These are phyloP conservation scores for Heloderma charlesbogerti DNA, from an alignment of 2,113 vertebrate species.

Conservation along the genomic window DNA sequence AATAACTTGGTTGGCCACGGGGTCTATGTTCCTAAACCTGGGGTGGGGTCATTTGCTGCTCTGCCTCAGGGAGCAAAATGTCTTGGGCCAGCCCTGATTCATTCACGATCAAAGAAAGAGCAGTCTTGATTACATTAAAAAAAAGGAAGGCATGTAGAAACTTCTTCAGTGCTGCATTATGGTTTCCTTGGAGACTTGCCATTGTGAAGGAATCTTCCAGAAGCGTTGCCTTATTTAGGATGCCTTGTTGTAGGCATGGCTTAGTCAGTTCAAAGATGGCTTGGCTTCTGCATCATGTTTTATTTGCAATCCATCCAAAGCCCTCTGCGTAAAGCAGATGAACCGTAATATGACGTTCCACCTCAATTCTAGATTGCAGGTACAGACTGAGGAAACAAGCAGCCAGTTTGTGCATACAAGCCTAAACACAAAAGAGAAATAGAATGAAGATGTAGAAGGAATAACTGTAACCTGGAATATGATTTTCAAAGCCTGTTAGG, in stretches of 20 bases:
- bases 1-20: neutral
- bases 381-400: neutral
- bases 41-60: neutral
- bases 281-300: neutral
- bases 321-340: neutral
- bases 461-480: neutral
- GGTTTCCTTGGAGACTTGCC: neutral
- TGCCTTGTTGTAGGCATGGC: neutral
- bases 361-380: neutral
- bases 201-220: neutral
- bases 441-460: neutral
- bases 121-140: neutral
- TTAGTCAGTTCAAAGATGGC: too few relatives aligned
- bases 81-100: neutral
- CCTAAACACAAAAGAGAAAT: neutral
- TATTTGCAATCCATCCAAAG: neutral
- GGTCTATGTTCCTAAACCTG: neutral
- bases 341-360: neutral
- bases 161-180: neutral
- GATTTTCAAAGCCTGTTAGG: neutral
- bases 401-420: neutral
- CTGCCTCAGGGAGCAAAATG: neutral
- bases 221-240: neutral
- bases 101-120: neutral
- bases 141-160: neutral